Conservation (phyloP, 2,888 invertebrate genomes). For the Drosophila lacicola region DNA sequence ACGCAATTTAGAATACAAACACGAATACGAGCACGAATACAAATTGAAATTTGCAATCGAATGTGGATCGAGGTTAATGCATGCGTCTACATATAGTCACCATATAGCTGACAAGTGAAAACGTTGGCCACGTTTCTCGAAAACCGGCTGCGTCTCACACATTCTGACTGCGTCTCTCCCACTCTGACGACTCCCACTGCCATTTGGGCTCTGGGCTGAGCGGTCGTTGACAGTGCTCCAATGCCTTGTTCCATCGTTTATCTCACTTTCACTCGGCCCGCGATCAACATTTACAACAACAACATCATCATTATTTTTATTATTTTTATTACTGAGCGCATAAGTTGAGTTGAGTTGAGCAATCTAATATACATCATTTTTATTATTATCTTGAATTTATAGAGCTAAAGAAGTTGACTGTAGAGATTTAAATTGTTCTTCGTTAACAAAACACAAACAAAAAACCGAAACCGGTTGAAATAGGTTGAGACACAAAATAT, state of each 20-base stretch:
- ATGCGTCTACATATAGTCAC: conserved; percentile 32
- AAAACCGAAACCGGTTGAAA: no score
- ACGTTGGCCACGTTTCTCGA: conserved; percentile 39
- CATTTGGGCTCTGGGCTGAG: conserved; percentile 35
- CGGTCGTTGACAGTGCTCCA: conserved; percentile 43
- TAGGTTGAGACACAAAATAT: no score
- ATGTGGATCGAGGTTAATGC: conserved; percentile 74
- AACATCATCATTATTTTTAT: not conserved
- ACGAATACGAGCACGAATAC: conserved; percentile 25
- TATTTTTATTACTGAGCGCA: no score
- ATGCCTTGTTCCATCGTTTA: conserved; percentile 9
- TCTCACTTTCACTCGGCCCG: conserved; percentile 50
- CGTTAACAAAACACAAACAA: not conserved
- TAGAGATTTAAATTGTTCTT: not conserved
- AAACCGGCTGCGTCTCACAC: conserved; percentile 41
- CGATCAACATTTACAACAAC: conserved; percentile 9
- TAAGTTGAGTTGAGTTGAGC: no score
- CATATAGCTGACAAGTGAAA: conserved; percentile 49
- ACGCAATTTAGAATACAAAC: conserved; percentile 47
- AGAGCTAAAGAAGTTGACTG: not conserved
- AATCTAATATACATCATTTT: no score
- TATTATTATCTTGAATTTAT: no score
- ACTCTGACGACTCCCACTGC: conserved; percentile 2
- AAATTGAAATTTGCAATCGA: conserved; percentile 63
- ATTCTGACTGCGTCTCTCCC: conserved; percentile 33